These are phyloP conservation scores for Dolomedes plantarius DNA, from an alignment of 2,888 invertebrate genomes.

Conservation along the genomic window DNA sequence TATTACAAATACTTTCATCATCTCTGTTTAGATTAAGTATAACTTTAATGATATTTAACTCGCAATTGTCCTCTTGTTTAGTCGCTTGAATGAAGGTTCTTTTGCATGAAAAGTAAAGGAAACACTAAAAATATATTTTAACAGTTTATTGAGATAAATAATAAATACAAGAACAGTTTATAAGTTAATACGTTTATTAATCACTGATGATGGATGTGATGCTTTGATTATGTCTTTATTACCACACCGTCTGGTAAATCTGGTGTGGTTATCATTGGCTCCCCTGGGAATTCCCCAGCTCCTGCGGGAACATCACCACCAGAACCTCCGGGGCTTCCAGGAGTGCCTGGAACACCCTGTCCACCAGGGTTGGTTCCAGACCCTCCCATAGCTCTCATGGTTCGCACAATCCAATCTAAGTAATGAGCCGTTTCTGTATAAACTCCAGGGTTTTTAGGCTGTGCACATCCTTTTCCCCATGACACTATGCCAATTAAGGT, in stretches of 20 bases:
- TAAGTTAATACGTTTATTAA: too few species aligned
- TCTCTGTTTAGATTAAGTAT: too few species aligned
- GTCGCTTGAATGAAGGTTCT: too few species aligned
- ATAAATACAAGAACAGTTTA: too few species aligned
- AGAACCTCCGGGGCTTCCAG: neutral
- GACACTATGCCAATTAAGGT: constrained; percentile 63
- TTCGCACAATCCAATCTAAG: constrained; percentile 56
- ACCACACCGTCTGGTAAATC: neutral
- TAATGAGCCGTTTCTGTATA: constrained; percentile 58
- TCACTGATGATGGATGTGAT: too few species aligned
- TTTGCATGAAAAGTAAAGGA: too few species aligned
- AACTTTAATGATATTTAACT: too few species aligned
- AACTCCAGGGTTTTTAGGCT: constrained; percentile 57
- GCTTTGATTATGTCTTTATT: neutral
- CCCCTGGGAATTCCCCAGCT: neutral
- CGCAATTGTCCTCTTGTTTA: too few species aligned
- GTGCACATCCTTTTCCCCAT: constrained; percentile 63
- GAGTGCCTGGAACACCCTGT: neutral
- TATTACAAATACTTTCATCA: too few species aligned
- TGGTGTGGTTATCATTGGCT: neutral
- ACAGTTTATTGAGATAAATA: too few species aligned
- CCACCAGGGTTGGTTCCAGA: neutral
- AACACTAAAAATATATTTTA: too few species aligned
- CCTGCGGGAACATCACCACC: neutral
- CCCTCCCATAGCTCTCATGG: constrained; percentile 28